These are phyloP conservation scores for Chaunax sp. DNA, from an alignment of 2,797 vertebrate genomes.

Conservation along the genomic window DNA sequence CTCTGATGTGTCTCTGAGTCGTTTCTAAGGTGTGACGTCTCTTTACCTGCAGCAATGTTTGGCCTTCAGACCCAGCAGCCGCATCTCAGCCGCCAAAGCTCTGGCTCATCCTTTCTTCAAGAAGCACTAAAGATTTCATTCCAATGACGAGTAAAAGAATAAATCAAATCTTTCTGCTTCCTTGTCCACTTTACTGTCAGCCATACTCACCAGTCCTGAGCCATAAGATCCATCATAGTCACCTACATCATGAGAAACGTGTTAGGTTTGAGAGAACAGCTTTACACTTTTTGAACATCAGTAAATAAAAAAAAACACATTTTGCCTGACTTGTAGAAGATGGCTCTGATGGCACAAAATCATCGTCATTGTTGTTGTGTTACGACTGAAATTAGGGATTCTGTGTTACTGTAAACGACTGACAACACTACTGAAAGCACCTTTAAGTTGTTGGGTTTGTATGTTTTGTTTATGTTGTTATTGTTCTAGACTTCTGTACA, in stretches of 20 bases:
- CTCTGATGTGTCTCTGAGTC: not conserved
- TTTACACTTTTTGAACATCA: not conserved
- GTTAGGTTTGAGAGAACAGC: not conserved
- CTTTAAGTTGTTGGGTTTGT: conserved; percentile 36
- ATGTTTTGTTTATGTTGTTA: conserved; percentile 20
- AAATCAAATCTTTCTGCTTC: not conserved
- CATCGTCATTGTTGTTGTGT: conserved; percentile 28
- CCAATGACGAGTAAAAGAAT: not conserved
- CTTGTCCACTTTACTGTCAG: not conserved
- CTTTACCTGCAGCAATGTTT: conserved; percentile 76
- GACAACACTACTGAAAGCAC: conserved; percentile 16
- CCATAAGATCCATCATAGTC: conserved; percentile 7
- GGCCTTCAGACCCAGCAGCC: conserved; percentile 74
- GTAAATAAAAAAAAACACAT: not conserved
- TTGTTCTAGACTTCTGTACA: conserved; percentile 14
- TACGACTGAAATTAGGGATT: conserved; percentile 6
- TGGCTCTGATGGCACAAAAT: conserved; percentile 18
- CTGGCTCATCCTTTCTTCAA: conserved; percentile 80
- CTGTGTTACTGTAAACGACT: conserved; percentile 24
- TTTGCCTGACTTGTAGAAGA: conserved; percentile 5
- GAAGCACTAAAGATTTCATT: conserved; percentile 46
- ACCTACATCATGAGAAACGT: conserved; percentile 40
- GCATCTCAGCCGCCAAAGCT: conserved; percentile 81
- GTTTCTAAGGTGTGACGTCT: conserved; percentile 28
- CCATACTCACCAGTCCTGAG: conserved; percentile 6